A percentile compares a stretch with the other conserved stretches of the same genome.
Conservation (phyloP, 2,888 invertebrate species). For the Nymphalis c-album region DNA sequence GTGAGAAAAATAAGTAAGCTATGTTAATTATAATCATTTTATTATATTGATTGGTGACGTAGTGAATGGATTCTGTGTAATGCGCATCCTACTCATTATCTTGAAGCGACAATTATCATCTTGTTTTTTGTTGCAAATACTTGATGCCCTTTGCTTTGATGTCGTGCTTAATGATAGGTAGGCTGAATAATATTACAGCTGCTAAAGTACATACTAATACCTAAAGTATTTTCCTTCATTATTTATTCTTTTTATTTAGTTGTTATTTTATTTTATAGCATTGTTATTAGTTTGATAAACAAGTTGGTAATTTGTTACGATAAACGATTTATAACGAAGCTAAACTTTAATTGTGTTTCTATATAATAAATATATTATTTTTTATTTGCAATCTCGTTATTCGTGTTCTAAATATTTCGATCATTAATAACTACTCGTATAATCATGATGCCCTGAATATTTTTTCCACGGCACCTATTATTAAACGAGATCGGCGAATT, state of each 20-base stretch:
- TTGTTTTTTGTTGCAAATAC: slow-evolving; percentile 41
- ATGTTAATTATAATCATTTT: slow-evolving; percentile 5
- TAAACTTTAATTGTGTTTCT: not conserved
- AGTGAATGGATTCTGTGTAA: slow-evolving; percentile 34
- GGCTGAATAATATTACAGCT: slow-evolving; percentile 35
- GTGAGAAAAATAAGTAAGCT: not conserved
- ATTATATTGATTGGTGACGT: slow-evolving; percentile 4
- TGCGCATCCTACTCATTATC: slow-evolving; percentile 39
- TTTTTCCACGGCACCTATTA: too few relatives aligned
- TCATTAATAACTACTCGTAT: too few relatives aligned
- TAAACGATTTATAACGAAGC: not conserved
- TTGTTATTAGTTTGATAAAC: not conserved
- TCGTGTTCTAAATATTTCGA: too few relatives aligned
- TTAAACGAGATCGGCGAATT: too few relatives aligned
- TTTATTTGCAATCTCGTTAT: too few relatives aligned
- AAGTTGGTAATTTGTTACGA: not conserved
- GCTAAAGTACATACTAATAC: slow-evolving; percentile 19
- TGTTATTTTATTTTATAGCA: not conserved
- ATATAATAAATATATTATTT: too few relatives aligned
- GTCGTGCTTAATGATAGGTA: slow-evolving; percentile 37
- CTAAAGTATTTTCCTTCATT: slow-evolving; percentile 22
- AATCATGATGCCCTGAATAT: too few relatives aligned
- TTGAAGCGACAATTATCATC: slow-evolving; percentile 35
- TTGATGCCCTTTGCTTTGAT: slow-evolving; percentile 43
- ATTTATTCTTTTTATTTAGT: not conserved